These are phyloP conservation scores for Oryzias curvinotus DNA, from an alignment of 2,113 vertebrate genomes.

Conservation along the genomic window DNA sequence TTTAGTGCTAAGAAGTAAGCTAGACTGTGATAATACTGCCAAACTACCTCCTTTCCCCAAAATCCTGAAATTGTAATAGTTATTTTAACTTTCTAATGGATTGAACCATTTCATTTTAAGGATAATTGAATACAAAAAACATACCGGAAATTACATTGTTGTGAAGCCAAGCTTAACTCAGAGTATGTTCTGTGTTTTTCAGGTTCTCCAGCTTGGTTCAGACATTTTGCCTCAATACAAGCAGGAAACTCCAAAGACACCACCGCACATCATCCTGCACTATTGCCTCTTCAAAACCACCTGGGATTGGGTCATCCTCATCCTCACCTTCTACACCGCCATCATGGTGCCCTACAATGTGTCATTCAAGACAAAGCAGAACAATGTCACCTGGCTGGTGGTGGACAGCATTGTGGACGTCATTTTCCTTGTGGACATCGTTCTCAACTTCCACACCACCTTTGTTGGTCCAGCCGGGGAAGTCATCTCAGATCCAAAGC, in stretches of 20 bases:
- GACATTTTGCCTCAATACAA: conserved; percentile 98
- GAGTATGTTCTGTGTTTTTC: conserved; percentile 7
- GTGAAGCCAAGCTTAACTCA: too few relatives aligned
- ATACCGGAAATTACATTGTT: too few relatives aligned
- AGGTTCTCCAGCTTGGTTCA: conserved; percentile 95
- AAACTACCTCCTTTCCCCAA: too few relatives aligned
- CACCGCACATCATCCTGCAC: conserved; percentile 95
- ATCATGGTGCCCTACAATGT: conserved; percentile 84
- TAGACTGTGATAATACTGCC: too few relatives aligned
- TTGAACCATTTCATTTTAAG: too few relatives aligned
- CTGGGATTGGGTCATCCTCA: conserved; percentile 97
- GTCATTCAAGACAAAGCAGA: conserved; percentile 98
- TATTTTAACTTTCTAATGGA: too few relatives aligned
- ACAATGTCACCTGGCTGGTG: conserved; percentile 96
- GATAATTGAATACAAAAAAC: too few relatives aligned
- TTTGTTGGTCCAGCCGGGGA: conserved; percentile 96
- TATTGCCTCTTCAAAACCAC: conserved; percentile 98
- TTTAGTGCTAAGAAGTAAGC: too few relatives aligned
- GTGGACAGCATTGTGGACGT: conserved; percentile 97
- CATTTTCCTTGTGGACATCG: conserved; percentile 96
- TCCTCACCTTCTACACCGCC: too few relatives aligned
- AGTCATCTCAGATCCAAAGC: conserved; percentile 95
- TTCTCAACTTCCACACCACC: conserved; percentile 97
- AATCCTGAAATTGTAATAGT: too few relatives aligned
- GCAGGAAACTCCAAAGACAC: conserved; percentile 96